Evolutionary conservation across 2,797 vertebrate species (phyloP), one percentile per base, ranked within the genome.

Genomic region (Anabacerthia variegaticeps): DNA sequence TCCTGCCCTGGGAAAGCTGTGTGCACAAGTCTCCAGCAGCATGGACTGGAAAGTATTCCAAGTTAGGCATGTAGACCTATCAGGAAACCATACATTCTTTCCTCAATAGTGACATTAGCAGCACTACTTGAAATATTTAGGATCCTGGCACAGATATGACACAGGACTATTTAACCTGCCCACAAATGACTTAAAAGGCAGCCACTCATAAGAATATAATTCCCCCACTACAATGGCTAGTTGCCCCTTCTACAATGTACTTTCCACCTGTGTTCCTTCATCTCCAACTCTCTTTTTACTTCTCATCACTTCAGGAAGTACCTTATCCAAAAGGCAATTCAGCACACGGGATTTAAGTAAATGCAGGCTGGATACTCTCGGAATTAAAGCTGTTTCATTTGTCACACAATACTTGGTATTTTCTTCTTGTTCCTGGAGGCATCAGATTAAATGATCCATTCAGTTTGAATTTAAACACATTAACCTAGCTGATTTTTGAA

Each of bases 171-270:
- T 55, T 63, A 84, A 93, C 9, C 39, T 61, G 72, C 68, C 51
- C 22, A 91, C n/a, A 94, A 78, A 91, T 58, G 51, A 86, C 37
- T 82, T 76, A 62, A 89, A 91, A 90, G 55, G 19, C 62, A 91
- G 51, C 9, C 65, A 71, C 37, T 51, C 77, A 26, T 49, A 92
- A 48, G 66, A 90, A 83, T 26, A 34, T n/a, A 92, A 88, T 55
- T 87, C 63, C 65, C 44, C 17, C 26, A 17, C 34, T 91, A n/a
- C n/a, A 85, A 92, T 87, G 54, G 48, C 79, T 41, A 37, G 19
- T 68, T 92, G 48, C 34, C 59, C 62, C 19, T 87, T 82, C 90
- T 62, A 86, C 9, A 23, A 48, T 77, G 65, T 21, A 51, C 36
- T 78, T 94, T 81, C 67, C 52, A 83, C 46, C 68, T 28, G 14